These are phyloP conservation scores for Plectrocnemia conspersa DNA, from an alignment of 1,140 invertebrate genomes.

Conservation along the genomic window DNA sequence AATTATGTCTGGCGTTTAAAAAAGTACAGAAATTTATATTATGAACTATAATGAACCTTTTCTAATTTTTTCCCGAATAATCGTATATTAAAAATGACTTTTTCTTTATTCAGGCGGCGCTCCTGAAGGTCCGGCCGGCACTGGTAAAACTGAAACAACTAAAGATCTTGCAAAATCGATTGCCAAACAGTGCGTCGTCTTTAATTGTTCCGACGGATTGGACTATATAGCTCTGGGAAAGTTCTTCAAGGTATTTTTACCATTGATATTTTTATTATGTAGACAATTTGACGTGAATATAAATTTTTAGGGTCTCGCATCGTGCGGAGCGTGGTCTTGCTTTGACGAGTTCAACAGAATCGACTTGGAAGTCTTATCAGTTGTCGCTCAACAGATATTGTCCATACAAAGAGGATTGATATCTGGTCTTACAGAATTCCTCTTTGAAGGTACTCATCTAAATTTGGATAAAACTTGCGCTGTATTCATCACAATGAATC, in stretches of 20 bases:
- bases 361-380: constrained; percentile 83
- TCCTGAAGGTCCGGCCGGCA: constrained; percentile 91
- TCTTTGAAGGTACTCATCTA: constrained; percentile 88
- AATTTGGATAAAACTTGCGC: constrained; percentile 86
- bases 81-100: no score
- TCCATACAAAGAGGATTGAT: constrained; percentile 76
- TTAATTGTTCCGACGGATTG: constrained; percentile 91
- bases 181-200: constrained; percentile 94
- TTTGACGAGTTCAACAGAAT: constrained; percentile 94
- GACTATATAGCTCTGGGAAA: constrained; percentile 93
- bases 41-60: no score
- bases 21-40: no score
- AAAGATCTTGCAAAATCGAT: constrained; percentile 96
- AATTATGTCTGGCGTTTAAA: no score
- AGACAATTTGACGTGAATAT: no score
- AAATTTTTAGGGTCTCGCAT: constrained; percentile 69
- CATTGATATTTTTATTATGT: background rate
- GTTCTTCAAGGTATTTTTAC: constrained; percentile 76
- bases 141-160: constrained; percentile 94
- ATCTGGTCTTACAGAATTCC: constrained; percentile 63
- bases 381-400: constrained; percentile 86
- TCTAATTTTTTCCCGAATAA: no score
- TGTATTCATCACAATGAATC: constrained; percentile 96
- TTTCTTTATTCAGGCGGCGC: constrained; percentile 61
- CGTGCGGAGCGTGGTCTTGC: constrained; percentile 94